Evolutionary conservation across 2,797 vertebrate genomes (phyloP).

Genomic region (Morelia viridis): DNA sequence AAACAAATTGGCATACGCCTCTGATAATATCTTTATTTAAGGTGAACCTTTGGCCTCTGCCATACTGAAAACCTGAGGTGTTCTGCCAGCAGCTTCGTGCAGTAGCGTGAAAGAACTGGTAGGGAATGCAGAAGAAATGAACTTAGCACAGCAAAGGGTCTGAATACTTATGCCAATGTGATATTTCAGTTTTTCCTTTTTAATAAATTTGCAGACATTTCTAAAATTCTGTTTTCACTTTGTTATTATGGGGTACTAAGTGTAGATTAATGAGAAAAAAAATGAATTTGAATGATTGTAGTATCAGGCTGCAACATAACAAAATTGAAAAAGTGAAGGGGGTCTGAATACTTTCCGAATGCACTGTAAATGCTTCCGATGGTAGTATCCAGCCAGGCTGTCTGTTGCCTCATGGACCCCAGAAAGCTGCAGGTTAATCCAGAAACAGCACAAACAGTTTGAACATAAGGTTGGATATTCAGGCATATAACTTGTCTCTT

Average conservation of each 20-base stretch:
- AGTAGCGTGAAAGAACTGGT: neutral
- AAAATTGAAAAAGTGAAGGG: too few species aligned
- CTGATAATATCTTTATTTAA: neutral
- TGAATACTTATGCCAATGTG: too few species aligned
- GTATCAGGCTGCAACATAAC: too few species aligned
- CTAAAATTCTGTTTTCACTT: too few species aligned
- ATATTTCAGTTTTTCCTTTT: too few species aligned
- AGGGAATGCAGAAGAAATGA: neutral
- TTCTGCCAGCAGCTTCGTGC: neutral
- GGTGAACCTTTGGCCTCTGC: neutral
- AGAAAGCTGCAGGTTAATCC: neutral
- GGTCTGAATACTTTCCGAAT: too few species aligned
- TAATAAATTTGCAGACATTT: too few species aligned
- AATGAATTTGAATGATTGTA: too few species aligned
- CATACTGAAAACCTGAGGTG: neutral
- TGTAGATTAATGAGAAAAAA: too few species aligned
- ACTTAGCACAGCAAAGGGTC: neutral
- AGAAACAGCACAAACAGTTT: neutral
- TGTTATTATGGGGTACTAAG: too few species aligned
- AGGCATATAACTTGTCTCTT: neutral
- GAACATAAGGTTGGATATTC: neutral
- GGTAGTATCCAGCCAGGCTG: neutral
- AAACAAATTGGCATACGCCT: neutral
- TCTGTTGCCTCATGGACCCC: neutral
- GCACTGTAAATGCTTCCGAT: neutral